phyloP scores from a whole-genome alignment of 1,140 invertebrate genomes.

The Heliconius nattereri region DNA sequence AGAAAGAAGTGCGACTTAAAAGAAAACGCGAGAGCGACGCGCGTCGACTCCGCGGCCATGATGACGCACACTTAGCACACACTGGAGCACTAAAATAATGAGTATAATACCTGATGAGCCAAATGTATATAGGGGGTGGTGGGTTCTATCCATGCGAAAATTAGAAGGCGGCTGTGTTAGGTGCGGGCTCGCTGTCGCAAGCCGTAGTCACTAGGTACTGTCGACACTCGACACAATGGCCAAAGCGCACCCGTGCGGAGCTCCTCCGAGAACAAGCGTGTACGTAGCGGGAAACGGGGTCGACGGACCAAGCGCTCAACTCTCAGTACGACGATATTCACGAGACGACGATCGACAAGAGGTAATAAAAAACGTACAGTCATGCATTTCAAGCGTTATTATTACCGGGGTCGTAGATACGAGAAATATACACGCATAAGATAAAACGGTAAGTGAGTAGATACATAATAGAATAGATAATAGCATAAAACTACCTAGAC shows the following conservation, averaged over 20 bases:
- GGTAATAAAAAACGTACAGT: conserved; percentile 92
- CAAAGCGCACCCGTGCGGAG: conserved; percentile 79
- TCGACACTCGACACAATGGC: conserved; percentile 67
- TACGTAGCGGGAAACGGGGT: conserved; percentile 79
- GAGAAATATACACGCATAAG: conserved; percentile 83
- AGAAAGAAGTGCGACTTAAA: conserved; percentile 73
- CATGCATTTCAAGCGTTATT: conserved; percentile 93
- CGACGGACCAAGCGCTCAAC: conserved; percentile 77
- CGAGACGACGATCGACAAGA: conserved; percentile 78
- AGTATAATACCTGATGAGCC: conserved; percentile 80
- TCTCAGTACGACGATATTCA: conserved; percentile 77
- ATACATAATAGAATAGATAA: conserved; percentile 77
- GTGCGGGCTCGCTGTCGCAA: conserved; percentile 76
- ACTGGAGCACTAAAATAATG: conserved; percentile 78
- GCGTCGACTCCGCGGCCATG: conserved; percentile 55
- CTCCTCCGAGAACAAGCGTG: conserved; percentile 78
- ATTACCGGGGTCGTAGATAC: conserved; percentile 88
- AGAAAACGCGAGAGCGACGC: conserved; percentile 59
- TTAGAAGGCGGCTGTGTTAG: conserved; percentile 80
- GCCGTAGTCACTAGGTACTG: conserved; percentile 73
- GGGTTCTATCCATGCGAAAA: conserved; percentile 80
- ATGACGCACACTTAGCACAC: conserved; percentile 69
- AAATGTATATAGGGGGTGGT: conserved; percentile 78
- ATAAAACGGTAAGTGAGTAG: conserved; percentile 78
- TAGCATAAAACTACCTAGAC: conserved; percentile 79